Evolutionary conservation across 2,797 vertebrate species (phyloP).

Genomic region (Uromys caudimaculatus): DNA sequence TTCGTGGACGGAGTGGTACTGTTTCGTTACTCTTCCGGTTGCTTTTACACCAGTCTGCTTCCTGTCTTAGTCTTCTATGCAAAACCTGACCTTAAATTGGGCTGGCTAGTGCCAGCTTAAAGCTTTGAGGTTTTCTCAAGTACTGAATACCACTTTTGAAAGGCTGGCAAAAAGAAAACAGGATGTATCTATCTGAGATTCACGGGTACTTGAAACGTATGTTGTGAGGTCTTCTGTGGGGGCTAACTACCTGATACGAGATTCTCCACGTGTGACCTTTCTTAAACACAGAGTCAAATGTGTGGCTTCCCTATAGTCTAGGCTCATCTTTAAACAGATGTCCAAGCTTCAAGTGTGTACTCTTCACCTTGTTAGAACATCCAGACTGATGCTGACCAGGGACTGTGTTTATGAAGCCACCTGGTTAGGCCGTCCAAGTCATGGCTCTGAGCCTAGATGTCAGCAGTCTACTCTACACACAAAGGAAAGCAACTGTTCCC

Average conservation of each 20-base stretch:
- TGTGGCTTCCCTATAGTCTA: constrained; percentile 63
- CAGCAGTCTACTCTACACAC: constrained; percentile 80
- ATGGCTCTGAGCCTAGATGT: constrained; percentile 78
- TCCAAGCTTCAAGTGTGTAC: constrained; percentile 69
- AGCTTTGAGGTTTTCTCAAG: constrained; percentile 74
- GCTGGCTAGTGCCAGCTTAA: constrained; percentile 57
- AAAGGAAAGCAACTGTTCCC: constrained; percentile 65
- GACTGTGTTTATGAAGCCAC: constrained; percentile 85
- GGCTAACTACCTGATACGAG: background rate
- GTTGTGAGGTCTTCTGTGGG: constrained; percentile 27
- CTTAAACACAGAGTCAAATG: constrained; percentile 53
- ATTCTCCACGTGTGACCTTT: constrained; percentile 11
- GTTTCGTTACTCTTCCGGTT: constrained; percentile 27
- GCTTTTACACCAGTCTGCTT: constrained; percentile 56
- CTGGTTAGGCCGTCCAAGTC: constrained; percentile 84
- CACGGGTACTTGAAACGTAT: background rate
- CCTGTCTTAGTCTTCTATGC: constrained; percentile 76
- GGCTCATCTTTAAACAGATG: background rate
- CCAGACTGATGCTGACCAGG: constrained; percentile 75
- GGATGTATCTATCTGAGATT: constrained; percentile 53
- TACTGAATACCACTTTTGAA: constrained; percentile 51
- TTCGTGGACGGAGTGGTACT: constrained; percentile 22
- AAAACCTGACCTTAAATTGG: constrained; percentile 77
- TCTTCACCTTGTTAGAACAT: constrained; percentile 70
- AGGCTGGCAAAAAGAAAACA: constrained; percentile 57